Base-by-base conservation (phyloP, 2,888 invertebrate species). In the Oxyscelio sp. region DNA sequence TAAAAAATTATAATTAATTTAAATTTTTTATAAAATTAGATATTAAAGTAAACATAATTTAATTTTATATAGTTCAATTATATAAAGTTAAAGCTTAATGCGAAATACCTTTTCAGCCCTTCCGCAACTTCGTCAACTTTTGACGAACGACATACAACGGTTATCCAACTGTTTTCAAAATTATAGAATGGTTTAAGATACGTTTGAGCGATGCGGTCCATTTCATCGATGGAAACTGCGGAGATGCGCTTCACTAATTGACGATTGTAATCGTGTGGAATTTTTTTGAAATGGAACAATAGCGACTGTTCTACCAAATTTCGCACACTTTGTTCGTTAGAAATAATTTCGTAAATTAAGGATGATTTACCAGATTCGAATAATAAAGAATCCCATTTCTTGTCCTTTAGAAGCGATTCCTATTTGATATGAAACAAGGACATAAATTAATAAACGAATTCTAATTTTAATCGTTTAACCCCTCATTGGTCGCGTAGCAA, bases 331-430 rank as follows among this genome's bases (percentile, higher is more conserved):
- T 97, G 97, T 93, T 98, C 98, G 86, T 96, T 95, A 88, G 97
- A 97, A 81, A 98, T 97, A 63, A 97, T 96, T 91, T 98, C 97
- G 94, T 97, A 99, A 84, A 98, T 96, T n/a, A 98, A 95, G 15
- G 98, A 97, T 91, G 98, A 97, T 91, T 96, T 97, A 0, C 98
- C 98, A 0, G 98, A 97, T 89, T 97, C 97, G 89, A 98, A 96
- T 78, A 98, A 95, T 48, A 97, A 96, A 9, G 95, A 95, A 79
- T 97, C 97, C 95, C 98, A 97, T 66, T 95, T 95, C 31, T 95
- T 95, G 0, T 96, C 95, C 2, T 94, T 93, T 27, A 97, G n/a
- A n/a, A n/a, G n/a, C n/a, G n/a, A n/a, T n/a, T n/a, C n/a, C n/a
- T n/a, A n/a, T n/a, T n/a, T n/a, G n/a, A n/a, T n/a, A n/a, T n/a